These are phyloP conservation scores for Andrena dorsata DNA, from an alignment of 2,888 invertebrate species.

Conservation along the genomic window DNA sequence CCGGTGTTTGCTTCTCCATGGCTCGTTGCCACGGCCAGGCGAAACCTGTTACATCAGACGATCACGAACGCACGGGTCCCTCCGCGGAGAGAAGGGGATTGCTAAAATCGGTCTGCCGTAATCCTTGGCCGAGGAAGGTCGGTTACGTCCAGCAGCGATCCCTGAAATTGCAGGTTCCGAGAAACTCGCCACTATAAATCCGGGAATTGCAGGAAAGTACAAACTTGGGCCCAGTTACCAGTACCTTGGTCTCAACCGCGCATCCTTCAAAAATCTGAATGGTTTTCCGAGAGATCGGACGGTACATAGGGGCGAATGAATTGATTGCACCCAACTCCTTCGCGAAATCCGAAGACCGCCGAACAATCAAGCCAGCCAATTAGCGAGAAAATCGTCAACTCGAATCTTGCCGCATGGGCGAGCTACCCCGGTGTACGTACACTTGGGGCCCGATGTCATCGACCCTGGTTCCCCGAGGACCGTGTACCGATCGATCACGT, in stretches of 20 bases:
- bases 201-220: conserved; percentile 44
- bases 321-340: no score
- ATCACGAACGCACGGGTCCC: conserved; percentile 41
- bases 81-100: conserved; percentile 18
- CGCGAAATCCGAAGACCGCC: background rate
- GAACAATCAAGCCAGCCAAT: conserved; percentile 22
- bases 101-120: conserved; percentile 62
- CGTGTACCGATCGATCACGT: conserved; percentile 58
- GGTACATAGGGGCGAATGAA: no score
- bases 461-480: conserved; percentile 21
- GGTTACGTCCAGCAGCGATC: conserved; percentile 40
- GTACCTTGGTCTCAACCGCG: conserved; percentile 26
- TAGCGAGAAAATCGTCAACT: conserved; percentile 39
- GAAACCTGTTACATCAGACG: conserved; percentile 61
- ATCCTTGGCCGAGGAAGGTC: conserved; percentile 57
- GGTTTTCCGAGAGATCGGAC: background rate
- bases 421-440: background rate
- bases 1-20: conserved; percentile 42
- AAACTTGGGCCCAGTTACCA: background rate
- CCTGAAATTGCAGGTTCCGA: conserved; percentile 59
- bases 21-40: conserved; percentile 53
- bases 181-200: conserved; percentile 52
- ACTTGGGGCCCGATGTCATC: conserved; percentile 11
- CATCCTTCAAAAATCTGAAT: background rate
- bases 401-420: conserved; percentile 26